Evolutionary conservation across 2,113 vertebrate genomes (phyloP).

Genomic region (Rana temporaria): DNA sequence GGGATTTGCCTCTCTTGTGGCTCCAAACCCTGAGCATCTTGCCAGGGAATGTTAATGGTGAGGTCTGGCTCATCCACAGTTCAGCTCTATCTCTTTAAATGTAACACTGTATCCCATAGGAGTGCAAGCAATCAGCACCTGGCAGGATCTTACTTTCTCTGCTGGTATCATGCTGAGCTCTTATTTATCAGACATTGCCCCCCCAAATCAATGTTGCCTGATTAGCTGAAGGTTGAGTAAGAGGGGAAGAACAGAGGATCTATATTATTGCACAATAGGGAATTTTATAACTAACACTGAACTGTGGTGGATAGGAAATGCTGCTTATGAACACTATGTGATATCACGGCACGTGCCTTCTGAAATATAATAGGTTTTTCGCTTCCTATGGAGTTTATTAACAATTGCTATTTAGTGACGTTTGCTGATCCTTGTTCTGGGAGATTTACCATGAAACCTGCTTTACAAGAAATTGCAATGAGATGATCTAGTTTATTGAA

Average conservation of each 20-base stretch:
- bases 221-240: constrained; percentile 57
- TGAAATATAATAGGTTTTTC: constrained; percentile 53
- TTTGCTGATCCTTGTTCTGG: constrained; percentile 21
- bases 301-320: constrained; percentile 41
- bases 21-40: constrained; percentile 35
- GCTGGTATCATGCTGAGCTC: constrained; percentile 63
- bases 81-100: constrained; percentile 54
- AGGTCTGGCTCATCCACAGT: constrained; percentile 19
- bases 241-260: constrained; percentile 52
- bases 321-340: constrained; percentile 39
- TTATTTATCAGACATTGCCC: constrained; percentile 66
- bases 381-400: constrained; percentile 41
- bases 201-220: constrained; percentile 54
- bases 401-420: constrained; percentile 39
- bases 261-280: constrained; percentile 58
- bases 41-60: constrained; percentile 19
- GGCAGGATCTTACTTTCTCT: constrained; percentile 60
- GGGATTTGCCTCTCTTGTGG: constrained; percentile 15
- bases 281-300: constrained; percentile 47
- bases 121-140: constrained; percentile 63
- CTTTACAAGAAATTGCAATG: background rate
- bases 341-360: constrained; percentile 27
- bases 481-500: background rate
- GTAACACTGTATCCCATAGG: constrained; percentile 30
- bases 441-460: constrained; percentile 6